A percentile compares a stretch with the other conserved stretches of the same genome.
phyloP scores from a whole-genome alignment of 1,140 invertebrate species.

The Aphidius ervi region DNA sequence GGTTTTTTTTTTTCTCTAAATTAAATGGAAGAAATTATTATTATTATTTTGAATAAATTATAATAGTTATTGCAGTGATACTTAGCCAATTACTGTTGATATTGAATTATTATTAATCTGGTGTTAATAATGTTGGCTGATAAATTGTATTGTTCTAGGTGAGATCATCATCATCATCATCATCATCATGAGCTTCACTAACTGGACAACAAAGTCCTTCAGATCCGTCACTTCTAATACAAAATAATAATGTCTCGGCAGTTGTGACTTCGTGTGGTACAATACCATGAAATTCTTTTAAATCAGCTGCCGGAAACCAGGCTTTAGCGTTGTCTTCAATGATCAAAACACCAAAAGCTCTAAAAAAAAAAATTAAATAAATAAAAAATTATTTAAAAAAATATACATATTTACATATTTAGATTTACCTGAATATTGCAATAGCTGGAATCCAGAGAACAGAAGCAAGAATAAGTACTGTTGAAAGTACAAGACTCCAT shows the following conservation, averaged over 20 bases:
- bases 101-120: conserved; percentile 14
- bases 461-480: conserved; percentile 71
- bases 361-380: conserved; percentile 38
- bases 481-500: conserved; percentile 73
- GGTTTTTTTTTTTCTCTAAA: too few species aligned
- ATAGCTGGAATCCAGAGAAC: conserved; percentile 84
- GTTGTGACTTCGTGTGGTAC: conserved; percentile 73
- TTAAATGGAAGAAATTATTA: too few species aligned
- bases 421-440: conserved; percentile 70
- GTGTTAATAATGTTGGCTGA: conserved; percentile 14
- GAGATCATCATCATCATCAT: conserved; percentile 37
- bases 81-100: too few species aligned
- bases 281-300: conserved; percentile 84
- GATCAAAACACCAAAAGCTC: conserved; percentile 71
- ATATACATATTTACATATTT: too few species aligned
- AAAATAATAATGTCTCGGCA: conserved; percentile 76
- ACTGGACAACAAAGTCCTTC: conserved; percentile 81
- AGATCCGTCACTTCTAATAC: conserved; percentile 74
- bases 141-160: conserved; percentile 34
- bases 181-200: conserved; percentile 61
- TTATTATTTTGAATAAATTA: too few species aligned
- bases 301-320: conserved; percentile 85
- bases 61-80: neutral
- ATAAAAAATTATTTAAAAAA: neutral
- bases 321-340: conserved; percentile 87